Percentiles rank a stretch among this genome's conserved stretches.
phyloP scores from a whole-genome alignment of 2,888 invertebrate genomes.

The Drosophila paucipuncta region DNA sequence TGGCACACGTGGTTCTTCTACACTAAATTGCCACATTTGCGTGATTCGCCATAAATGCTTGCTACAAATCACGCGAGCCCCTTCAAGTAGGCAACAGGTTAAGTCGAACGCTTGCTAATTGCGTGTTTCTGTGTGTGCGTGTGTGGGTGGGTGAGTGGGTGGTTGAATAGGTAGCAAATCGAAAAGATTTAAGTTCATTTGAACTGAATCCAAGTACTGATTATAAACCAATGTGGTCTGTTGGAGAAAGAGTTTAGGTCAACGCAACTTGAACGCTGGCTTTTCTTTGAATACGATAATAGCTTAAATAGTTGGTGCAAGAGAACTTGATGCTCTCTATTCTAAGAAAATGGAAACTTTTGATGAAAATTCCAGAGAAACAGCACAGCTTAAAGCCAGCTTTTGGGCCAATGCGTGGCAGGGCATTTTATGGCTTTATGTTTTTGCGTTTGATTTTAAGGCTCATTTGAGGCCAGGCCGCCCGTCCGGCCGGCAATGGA shows the following conservation, averaged over 20 bases:
- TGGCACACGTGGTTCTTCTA: conserved; percentile 35
- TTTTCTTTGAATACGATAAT: background rate
- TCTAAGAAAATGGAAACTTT: background rate
- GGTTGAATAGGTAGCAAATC: conserved; percentile 1
- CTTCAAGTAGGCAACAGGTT: conserved; percentile 63
- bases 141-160: background rate
- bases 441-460: conserved; percentile 50
- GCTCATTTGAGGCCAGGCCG: conserved; percentile 56
- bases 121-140: background rate
- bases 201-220: background rate
- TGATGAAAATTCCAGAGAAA: background rate
- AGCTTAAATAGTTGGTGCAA: background rate
- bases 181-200: background rate
- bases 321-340: background rate
- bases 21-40: conserved; percentile 64
- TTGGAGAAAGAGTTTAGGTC: background rate
- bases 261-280: background rate
- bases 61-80: conserved; percentile 59
- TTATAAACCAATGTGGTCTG: background rate
- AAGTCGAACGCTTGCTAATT: conserved; percentile 21
- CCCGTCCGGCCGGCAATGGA: conserved; percentile 19
- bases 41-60: conserved; percentile 29
- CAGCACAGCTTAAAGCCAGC: conserved; percentile 27
- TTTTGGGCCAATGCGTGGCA: conserved; percentile 12
- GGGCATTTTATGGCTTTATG: conserved; percentile 22